Conservation (phyloP, 2,113 vertebrate species). For the Menidia beryllina region DNA sequence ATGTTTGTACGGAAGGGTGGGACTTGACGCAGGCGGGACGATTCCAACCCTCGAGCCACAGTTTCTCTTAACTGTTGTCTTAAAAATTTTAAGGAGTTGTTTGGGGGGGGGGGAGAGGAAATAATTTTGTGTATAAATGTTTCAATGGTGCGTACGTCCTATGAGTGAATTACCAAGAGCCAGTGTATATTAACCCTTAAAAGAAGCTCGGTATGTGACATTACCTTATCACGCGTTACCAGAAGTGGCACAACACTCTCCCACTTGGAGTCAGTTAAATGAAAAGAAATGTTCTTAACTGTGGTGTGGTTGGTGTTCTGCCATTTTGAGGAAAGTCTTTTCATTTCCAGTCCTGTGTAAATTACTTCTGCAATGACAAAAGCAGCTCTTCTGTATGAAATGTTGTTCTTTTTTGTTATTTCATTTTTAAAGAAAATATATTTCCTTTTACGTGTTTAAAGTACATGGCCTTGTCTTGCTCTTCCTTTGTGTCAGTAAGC, state of each 20-base stretch:
- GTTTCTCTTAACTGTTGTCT: conserved; percentile 87
- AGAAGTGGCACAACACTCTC: conserved; percentile 45
- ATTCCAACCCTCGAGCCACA: conserved; percentile 62
- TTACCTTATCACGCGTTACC: conserved; percentile 63
- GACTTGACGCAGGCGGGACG: conserved; percentile 33
- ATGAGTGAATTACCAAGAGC: conserved; percentile 78
- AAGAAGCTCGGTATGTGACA: conserved; percentile 79
- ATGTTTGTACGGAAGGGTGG: conserved; percentile 60
- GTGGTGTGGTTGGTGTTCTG: conserved; percentile 32
- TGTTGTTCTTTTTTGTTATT: conserved; percentile 81
- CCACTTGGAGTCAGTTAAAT: not conserved
- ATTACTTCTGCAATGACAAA: conserved; percentile 94
- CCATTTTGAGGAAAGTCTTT: conserved; percentile 64
- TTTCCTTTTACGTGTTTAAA: conserved; percentile 99
- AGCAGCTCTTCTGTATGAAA: conserved; percentile 91
- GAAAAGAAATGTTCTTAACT: conserved; percentile 1
- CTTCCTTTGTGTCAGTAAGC: not conserved
- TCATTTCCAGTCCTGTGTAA: conserved; percentile 85
- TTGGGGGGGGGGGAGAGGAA: conserved; percentile 61
- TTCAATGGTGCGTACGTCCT: conserved; percentile 78
- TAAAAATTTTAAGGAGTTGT: conserved; percentile 58
- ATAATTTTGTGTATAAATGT: conserved; percentile 79
- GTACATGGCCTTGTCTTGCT: conserved; percentile 71
- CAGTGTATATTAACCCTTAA: conserved; percentile 78
- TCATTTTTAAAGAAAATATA: conserved; percentile 96